Percentiles rank a stretch among this genome's conserved stretches.
These are phyloP conservation scores for Monarcha castaneiventris DNA, from an alignment of 2,113 vertebrate genomes.

Conservation along the genomic window DNA sequence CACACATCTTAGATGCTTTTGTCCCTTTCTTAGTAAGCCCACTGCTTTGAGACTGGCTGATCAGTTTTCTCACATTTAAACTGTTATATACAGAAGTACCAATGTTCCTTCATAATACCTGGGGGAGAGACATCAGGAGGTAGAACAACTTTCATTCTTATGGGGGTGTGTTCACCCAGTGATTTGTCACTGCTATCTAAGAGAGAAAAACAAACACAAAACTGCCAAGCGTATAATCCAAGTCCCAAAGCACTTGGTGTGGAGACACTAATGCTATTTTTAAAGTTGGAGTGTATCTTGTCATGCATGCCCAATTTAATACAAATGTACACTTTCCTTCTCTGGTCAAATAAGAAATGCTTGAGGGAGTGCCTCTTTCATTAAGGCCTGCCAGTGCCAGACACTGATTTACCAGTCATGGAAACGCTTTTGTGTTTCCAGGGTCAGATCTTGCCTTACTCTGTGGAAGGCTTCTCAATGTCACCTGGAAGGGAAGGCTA, in stretches of 20 bases:
- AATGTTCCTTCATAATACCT: background rate
- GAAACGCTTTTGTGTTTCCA: background rate
- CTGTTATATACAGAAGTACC: background rate
- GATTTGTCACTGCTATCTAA: constrained; percentile 34
- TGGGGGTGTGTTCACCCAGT: background rate
- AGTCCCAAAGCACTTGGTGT: constrained; percentile 40
- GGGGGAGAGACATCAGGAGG: background rate
- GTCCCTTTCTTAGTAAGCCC: background rate
- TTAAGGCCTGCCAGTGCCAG: background rate
- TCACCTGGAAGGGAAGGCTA: background rate
- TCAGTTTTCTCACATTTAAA: background rate
- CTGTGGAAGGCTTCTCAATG: background rate
- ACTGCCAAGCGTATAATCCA: background rate
- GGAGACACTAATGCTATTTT: constrained; percentile 36
- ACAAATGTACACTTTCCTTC: background rate
- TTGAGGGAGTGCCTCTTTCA: constrained; percentile 5
- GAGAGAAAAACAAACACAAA: constrained; percentile 35
- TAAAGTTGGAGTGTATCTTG: constrained; percentile 21
- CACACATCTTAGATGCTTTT: background rate
- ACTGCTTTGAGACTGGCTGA: background rate
- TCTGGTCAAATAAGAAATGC: constrained; percentile 37
- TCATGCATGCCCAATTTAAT: constrained; percentile 37
- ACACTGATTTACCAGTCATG: background rate
- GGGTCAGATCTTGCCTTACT: background rate
- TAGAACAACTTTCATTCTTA: background rate